A percentile compares a stretch with the other conserved stretches of the same genome.
Conservation (phyloP, 2,797 vertebrate genomes). For the Oryzias dopingdopingensis region DNA sequence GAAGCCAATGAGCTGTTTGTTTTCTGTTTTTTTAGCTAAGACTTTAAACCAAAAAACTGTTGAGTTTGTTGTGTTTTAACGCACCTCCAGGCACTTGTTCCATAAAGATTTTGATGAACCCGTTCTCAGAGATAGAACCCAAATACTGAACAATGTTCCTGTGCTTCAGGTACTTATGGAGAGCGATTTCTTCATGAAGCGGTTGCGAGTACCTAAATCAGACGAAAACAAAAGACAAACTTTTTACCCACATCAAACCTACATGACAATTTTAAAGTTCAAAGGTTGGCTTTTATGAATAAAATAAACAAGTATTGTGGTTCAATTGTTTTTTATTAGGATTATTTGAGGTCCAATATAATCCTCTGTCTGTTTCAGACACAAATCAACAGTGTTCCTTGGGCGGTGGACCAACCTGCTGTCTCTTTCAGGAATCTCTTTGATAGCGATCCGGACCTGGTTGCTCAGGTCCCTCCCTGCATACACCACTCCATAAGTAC, state of each 20-base stretch:
- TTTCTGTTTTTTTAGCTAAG: not conserved
- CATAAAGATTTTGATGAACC: constrained; percentile 99
- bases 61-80: constrained; percentile 25
- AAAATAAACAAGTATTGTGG: too few relatives aligned
- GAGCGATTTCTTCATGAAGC: constrained; percentile 96
- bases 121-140: constrained; percentile 93
- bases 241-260: not conserved
- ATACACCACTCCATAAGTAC: constrained; percentile 90
- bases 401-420: constrained; percentile 75
- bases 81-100: constrained; percentile 98
- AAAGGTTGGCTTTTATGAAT: too few relatives aligned
- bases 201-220: constrained; percentile 91
- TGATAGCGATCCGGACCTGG: constrained; percentile 91
- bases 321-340: too few relatives aligned
- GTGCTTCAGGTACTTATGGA: constrained; percentile 98
- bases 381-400: not conserved
- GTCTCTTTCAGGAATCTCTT: constrained; percentile 91
- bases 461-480: constrained; percentile 88
- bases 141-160: constrained; percentile 98
- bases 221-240: not conserved
- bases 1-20: too few relatives aligned
- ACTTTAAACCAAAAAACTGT: not conserved
- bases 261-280: too few relatives aligned
- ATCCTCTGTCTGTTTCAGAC: too few relatives aligned
- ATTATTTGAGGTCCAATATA: too few relatives aligned